Evolutionary conservation across 2,888 invertebrate species (phyloP).

Genomic region (Bombyx huttoni): DNA sequence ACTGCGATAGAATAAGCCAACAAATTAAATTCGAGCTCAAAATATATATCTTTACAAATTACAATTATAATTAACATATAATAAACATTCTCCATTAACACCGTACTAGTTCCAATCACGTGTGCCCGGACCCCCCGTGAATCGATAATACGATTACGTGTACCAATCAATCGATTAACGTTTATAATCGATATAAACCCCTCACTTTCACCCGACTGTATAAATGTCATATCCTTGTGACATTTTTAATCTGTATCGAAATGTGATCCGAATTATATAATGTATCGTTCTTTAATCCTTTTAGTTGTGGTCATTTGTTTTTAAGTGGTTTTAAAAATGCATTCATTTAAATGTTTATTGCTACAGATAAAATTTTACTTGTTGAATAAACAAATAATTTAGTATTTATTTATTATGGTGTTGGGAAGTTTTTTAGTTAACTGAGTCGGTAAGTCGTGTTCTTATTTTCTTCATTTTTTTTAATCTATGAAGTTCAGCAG

Average conservation of each 20-base stretch:
- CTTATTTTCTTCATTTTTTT: too few species aligned
- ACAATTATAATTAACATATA: background rate
- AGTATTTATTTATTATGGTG: too few species aligned
- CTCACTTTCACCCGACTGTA: conserved; percentile 53
- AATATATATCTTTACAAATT: background rate
- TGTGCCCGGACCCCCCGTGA: conserved; percentile 6
- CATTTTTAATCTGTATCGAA: conserved; percentile 43
- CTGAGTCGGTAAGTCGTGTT: too few species aligned
- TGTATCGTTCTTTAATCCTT: conserved; percentile 42
- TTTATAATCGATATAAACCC: conserved; percentile 24
- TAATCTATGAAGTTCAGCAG: too few species aligned
- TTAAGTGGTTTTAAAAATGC: conserved; percentile 10
- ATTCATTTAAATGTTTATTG: conserved; percentile 5
- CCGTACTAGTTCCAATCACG: conserved; percentile 2
- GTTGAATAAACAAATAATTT: too few species aligned
- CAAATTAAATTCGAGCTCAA: too few species aligned
- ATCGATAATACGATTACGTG: conserved; percentile 14
- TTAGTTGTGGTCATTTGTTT: conserved; percentile 43
- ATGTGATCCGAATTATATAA: conserved; percentile 30
- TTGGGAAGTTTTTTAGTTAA: too few species aligned
- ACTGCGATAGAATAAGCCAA: too few species aligned
- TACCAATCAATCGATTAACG: conserved; percentile 14
- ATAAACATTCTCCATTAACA: background rate
- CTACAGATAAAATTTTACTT: background rate
- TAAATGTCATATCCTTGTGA: conserved; percentile 54